Evolutionary conservation across 2,113 vertebrate species (phyloP).

Genomic region (Dolichotis patagonum): DNA sequence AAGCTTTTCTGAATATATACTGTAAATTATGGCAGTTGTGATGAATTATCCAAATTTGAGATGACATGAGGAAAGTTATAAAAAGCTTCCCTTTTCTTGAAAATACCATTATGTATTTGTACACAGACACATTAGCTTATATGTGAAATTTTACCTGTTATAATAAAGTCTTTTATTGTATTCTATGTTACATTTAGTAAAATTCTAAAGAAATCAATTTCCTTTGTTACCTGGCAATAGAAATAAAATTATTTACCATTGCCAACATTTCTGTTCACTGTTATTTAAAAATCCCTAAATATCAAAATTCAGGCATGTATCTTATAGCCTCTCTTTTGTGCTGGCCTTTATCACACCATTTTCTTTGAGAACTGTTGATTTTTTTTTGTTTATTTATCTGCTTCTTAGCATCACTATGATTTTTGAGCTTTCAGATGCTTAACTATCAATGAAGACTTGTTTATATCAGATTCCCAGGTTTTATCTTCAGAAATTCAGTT

Average conservation of each 20-base stretch:
- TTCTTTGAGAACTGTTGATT: not conserved
- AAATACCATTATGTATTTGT: not conserved
- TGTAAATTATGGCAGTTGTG: constrained; percentile 33
- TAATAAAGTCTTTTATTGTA: not conserved
- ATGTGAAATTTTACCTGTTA: not conserved
- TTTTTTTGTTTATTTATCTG: not conserved
- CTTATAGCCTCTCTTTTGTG: not conserved
- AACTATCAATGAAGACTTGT: not conserved
- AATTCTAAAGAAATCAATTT: not conserved
- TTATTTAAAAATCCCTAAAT: not conserved
- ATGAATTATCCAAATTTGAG: constrained; percentile 51
- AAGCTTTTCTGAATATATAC: constrained; percentile 49
- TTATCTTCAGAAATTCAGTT: not conserved
- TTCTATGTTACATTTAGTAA: not conserved
- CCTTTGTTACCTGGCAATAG: not conserved
- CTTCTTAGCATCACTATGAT: not conserved
- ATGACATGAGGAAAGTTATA: constrained; percentile 23
- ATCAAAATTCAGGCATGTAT: not conserved
- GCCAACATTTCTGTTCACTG: not conserved
- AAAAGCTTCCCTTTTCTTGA: not conserved
- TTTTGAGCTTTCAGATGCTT: not conserved
- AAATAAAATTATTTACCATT: not conserved
- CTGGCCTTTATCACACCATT: not conserved
- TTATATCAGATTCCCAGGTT: not conserved
- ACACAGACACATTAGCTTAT: not conserved